phyloP scores from a whole-genome alignment of 2,113 vertebrate species.

The Notiomystis cincta region DNA sequence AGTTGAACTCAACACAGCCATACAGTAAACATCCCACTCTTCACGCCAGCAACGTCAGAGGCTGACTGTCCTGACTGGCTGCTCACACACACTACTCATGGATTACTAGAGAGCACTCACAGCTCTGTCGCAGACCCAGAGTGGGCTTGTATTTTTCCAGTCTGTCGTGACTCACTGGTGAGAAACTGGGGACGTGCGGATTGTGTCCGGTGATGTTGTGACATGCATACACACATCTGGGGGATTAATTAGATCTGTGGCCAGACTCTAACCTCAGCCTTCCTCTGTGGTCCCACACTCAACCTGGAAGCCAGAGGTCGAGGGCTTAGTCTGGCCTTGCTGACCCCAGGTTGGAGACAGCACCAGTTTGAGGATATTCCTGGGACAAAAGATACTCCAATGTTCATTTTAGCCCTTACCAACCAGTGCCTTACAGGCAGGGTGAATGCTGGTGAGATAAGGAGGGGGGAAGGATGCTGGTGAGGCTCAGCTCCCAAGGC shows the following conservation, averaged over 20 bases:
- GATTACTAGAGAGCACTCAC: background rate
- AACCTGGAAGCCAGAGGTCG: background rate
- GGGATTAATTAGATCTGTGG: background rate
- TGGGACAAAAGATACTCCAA: background rate
- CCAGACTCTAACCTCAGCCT: conserved; percentile 18
- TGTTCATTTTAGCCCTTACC: background rate
- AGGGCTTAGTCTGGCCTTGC: background rate
- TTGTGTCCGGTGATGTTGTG: background rate
- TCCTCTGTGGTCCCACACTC: background rate
- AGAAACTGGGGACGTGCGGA: background rate
- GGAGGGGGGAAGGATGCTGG: background rate
- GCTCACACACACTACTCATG: background rate
- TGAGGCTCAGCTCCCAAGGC: background rate
- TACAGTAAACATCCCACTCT: background rate
- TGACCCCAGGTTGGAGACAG: background rate
- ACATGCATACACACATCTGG: background rate
- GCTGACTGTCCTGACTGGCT: background rate
- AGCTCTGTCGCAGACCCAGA: background rate
- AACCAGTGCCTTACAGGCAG: background rate
- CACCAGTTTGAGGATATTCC: background rate
- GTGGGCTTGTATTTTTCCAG: conserved; percentile 2
- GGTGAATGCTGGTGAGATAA: background rate
- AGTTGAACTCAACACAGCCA: background rate
- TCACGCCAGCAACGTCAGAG: background rate
- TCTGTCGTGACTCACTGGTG: conserved; percentile 48